Evolutionary conservation across 92 coral and sea anemone species (phyloP).

Genomic region (Virgularia gustaviana): DNA sequence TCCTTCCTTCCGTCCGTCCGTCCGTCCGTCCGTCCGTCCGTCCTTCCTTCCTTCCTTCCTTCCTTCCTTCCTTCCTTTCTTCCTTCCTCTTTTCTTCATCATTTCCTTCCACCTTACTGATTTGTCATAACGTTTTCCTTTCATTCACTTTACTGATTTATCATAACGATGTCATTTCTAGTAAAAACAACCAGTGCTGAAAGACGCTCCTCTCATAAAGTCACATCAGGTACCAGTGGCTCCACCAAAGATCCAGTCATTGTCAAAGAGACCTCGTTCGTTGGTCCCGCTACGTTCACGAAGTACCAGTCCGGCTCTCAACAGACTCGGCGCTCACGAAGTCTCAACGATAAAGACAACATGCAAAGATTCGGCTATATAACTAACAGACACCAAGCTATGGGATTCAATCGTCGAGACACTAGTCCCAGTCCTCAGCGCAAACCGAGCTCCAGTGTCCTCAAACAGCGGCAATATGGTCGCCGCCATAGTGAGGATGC

Average conservation of each 20-base stretch:
- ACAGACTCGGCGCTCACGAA: slow-evolving; percentile 14
- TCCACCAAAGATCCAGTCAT: slow-evolving; percentile 2
- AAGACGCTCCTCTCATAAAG: background rate
- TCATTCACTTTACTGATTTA: too few relatives aligned
- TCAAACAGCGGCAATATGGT: slow-evolving; percentile 1
- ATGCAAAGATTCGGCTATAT: too few relatives aligned
- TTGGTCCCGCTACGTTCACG: slow-evolving; percentile 29
- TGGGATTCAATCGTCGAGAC: background rate
- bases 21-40: too few relatives aligned
- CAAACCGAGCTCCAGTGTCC: background rate
- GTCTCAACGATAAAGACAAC: slow-evolving; percentile 26
- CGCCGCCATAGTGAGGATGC: slow-evolving; percentile 31
- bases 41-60: too few relatives aligned
- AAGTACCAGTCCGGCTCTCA: slow-evolving; percentile 16
- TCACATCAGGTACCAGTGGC: background rate
- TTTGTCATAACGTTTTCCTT: too few relatives aligned
- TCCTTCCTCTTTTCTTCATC: too few relatives aligned
- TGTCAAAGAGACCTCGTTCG: slow-evolving; percentile 34
- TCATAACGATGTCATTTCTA: too few relatives aligned
- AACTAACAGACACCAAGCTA: background rate
- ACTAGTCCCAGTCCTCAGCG: too few relatives aligned
- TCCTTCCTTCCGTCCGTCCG: too few relatives aligned
- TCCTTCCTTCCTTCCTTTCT: too few relatives aligned
- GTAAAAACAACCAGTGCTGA: too few relatives aligned
- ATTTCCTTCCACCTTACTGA: too few relatives aligned